Evolutionary conservation across 2,888 invertebrate genomes (phyloP), one percentile per base, ranked within the genome.

Genomic region (Morpho achilles): DNA sequence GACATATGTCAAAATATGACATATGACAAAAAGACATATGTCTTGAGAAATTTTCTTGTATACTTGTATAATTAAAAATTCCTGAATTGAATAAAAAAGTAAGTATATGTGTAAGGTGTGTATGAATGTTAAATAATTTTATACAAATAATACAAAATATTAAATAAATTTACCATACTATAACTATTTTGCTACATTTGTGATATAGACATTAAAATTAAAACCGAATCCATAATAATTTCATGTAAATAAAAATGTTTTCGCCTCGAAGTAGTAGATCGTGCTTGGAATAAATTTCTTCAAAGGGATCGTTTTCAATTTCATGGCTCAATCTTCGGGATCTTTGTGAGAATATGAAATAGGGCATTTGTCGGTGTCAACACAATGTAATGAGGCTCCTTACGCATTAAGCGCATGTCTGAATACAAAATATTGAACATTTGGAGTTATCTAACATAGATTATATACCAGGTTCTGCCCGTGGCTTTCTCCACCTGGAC

Each of bases 281-380:
- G 89, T 89, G 89, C 88, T 71, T 80, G 76, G 89, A 89, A 89
- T 90, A 88, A 88, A 90, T 90, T 89, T 87, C 86, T 85, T 83
- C 84, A 85, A 84, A 87, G 87, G 84, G 89, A 85, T 89, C 88
- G 88, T 89, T 89, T 90, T 88, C 89, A 88, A 87, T 88, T 90
- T 87, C 88, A 89, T 87, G 87, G 88, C 87, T 90, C 87, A 87
- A 89, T 90, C 88, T 88, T 87, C 83, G 85, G 86, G 81, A 88
- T 86, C 88, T 88, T 80, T 79, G 80, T 77, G 82, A 80, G 87
- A 88, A 86, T 87, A 88, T 87, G 87, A 87, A 87, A 87, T 87
- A 79, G 87, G 87, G 84, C 88, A 87, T 88, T 87, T 87, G 87
- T 87, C 86, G 87, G 82, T 86, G 87, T 87, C 87, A 87, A 87